phyloP scores from a whole-genome alignment of 2,888 invertebrate species.

The Caradrina kadenii region DNA sequence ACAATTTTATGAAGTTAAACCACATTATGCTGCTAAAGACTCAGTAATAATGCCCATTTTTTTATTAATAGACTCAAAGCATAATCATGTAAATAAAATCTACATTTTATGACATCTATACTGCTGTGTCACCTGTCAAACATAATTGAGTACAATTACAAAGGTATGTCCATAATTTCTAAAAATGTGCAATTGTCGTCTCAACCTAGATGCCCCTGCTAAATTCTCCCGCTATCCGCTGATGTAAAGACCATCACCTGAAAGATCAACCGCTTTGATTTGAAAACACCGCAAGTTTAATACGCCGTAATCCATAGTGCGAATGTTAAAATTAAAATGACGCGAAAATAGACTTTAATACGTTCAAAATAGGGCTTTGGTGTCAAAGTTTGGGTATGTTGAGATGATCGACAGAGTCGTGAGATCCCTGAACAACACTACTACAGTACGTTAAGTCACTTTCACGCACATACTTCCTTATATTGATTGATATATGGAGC shows the following conservation, averaged over 20 bases:
- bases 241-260: constrained; percentile 48
- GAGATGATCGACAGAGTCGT: constrained; percentile 24
- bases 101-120: neutral
- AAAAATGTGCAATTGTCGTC: neutral
- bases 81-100: too few species aligned
- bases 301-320: constrained; percentile 48
- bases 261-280: constrained; percentile 78
- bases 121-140: too few species aligned
- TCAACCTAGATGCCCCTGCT: neutral
- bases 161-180: neutral
- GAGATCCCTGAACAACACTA: constrained; percentile 38
- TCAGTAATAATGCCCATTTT: too few species aligned
- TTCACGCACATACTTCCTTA: constrained; percentile 9
- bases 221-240: constrained; percentile 57
- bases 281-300: constrained; percentile 84
- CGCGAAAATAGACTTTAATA: constrained; percentile 25
- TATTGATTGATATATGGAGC: neutral
- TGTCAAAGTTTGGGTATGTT: constrained; percentile 13
- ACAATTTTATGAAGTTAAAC: too few species aligned
- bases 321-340: constrained; percentile 41
- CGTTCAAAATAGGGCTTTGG: constrained; percentile 5
- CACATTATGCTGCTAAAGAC: too few species aligned
- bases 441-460: constrained; percentile 1
- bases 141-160: too few species aligned
- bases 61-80: too few species aligned